phyloP scores from a whole-genome alignment of 2,797 vertebrate species.

The Microcaecilia unicolor region DNA sequence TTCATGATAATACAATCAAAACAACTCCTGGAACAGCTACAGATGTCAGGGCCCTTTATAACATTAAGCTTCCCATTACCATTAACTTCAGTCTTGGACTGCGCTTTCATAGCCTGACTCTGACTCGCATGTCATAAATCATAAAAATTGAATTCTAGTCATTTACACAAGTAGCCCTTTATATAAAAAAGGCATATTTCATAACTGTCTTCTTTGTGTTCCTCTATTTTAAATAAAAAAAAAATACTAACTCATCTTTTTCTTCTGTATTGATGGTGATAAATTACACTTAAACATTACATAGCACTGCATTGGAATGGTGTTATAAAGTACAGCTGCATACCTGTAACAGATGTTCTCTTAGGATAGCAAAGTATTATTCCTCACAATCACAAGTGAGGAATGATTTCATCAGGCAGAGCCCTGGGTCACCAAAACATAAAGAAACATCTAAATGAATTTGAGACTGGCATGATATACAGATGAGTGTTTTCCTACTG shows the following conservation, averaged over 20 bases:
- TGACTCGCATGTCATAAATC: constrained; percentile 19
- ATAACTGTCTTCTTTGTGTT: constrained; percentile 26
- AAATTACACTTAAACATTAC: too few species aligned
- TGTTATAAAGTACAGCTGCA: too few species aligned
- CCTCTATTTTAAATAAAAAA: constrained; percentile 42
- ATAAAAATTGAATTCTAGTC: constrained; percentile 15
- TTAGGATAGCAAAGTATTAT: too few species aligned
- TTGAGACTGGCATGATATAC: too few species aligned
- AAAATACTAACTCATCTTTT: constrained; percentile 23
- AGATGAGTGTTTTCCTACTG: too few species aligned
- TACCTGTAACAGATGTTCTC: too few species aligned
- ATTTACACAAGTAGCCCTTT: constrained; percentile 25
- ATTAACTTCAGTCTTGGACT: constrained; percentile 9
- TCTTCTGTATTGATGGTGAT: constrained; percentile 24
- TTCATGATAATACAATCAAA: constrained; percentile 15
- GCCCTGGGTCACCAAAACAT: too few species aligned
- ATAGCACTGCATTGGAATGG: too few species aligned
- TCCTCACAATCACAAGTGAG: too few species aligned
- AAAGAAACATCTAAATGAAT: too few species aligned
- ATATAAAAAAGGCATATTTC: constrained; percentile 28
- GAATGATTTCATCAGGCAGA: too few species aligned
- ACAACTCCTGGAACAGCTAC: background rate
- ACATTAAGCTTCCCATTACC: constrained; percentile 7
- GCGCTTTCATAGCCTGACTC: constrained; percentile 12
- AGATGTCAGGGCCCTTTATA: constrained; percentile 6